A percentile compares a stretch with the other conserved stretches of the same genome.
Conservation (phyloP, 2,888 invertebrate genomes). For the Stictocephala bisonia region DNA sequence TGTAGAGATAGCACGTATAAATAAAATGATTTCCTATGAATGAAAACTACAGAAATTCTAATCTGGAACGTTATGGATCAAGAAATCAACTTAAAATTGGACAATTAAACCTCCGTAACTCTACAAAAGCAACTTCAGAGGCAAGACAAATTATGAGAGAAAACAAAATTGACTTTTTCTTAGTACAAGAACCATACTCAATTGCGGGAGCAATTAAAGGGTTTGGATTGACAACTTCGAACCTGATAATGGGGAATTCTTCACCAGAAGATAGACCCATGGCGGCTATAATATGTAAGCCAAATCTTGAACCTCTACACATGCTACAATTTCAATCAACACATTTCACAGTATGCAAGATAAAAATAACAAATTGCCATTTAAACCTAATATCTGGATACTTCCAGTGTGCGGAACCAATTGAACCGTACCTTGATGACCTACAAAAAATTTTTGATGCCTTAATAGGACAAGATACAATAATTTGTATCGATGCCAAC, state of each 20-base stretch:
- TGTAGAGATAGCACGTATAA: too few relatives aligned
- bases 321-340: neutral
- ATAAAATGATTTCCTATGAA: too few relatives aligned
- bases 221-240: neutral
- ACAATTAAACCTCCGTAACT: conserved; percentile 16
- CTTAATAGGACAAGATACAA: too few relatives aligned
- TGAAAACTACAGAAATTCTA: too few relatives aligned
- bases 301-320: neutral
- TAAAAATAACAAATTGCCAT: neutral
- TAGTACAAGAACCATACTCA: conserved; percentile 20
- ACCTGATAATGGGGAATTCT: neutral
- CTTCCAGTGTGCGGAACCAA: neutral
- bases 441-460: neutral
- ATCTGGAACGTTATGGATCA: too few relatives aligned
- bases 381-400: neutral
- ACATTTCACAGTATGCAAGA: neutral
- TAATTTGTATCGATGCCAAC: conserved; percentile 12
- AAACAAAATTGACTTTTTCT: neutral
- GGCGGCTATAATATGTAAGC: neutral
- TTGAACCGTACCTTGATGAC: neutral
- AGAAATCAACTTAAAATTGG: too few relatives aligned
- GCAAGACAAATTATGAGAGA: neutral
- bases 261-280: neutral
- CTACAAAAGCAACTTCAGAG: neutral
- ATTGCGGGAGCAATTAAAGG: neutral